phyloP scores from a whole-genome alignment of 2,113 vertebrate species.

The Strix uralensis region DNA sequence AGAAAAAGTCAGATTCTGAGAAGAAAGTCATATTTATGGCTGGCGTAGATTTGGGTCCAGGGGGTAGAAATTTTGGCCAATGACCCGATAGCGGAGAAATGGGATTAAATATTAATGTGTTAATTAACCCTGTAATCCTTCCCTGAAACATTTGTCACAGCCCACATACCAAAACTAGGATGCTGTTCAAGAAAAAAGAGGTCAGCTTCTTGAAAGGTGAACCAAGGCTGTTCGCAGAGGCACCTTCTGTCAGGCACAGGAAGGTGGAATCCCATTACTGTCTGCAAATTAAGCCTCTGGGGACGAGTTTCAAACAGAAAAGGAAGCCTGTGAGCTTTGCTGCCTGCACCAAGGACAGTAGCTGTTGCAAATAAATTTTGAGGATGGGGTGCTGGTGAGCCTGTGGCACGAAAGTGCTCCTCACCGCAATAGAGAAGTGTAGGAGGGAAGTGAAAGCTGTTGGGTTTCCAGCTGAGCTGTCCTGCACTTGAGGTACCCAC shows the following conservation, averaged over 20 bases:
- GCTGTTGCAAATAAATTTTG: background rate
- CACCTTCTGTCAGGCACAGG: conserved; percentile 39
- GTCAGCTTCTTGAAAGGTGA: conserved; percentile 55
- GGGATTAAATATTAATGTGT: conserved; percentile 3
- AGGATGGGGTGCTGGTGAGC: background rate
- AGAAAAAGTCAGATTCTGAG: background rate
- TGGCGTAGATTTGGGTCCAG: background rate
- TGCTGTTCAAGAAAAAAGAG: conserved; percentile 41
- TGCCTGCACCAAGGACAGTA: background rate
- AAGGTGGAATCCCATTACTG: conserved; percentile 57
- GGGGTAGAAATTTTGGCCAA: background rate
- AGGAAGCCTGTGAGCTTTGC: conserved; percentile 15
- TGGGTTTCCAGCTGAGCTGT: background rate
- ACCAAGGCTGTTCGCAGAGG: background rate
- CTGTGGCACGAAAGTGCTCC: background rate
- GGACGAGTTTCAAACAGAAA: conserved; percentile 17
- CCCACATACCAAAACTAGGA: background rate
- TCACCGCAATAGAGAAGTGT: background rate
- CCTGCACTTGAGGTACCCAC: background rate
- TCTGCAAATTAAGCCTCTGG: conserved; percentile 61
- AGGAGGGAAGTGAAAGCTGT: background rate
- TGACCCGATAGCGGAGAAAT: background rate
- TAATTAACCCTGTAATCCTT: conserved; percentile 33
- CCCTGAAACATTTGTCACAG: background rate
- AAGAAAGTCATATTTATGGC: background rate